A percentile compares a stretch with the other conserved stretches of the same genome.
Evolutionary conservation across 2,113 vertebrate species (phyloP).

Genomic region (Albula goreensis): DNA sequence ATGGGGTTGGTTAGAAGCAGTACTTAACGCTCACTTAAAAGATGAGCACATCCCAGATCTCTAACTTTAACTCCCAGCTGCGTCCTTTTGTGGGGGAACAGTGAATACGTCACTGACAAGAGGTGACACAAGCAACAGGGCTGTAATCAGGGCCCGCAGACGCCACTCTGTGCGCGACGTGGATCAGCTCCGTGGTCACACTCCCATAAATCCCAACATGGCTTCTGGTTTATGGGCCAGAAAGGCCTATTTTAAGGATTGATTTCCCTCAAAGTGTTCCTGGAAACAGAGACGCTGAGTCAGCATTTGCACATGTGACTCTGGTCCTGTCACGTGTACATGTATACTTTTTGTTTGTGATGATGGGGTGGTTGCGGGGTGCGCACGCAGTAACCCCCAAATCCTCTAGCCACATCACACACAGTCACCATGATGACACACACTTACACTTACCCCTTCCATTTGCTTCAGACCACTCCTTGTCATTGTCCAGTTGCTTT

Average conservation of each 20-base stretch:
- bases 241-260: neutral
- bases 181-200: neutral
- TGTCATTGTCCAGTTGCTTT: neutral
- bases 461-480: neutral
- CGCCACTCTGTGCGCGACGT: conserved; percentile 22
- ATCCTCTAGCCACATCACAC: conserved; percentile 8
- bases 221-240: neutral
- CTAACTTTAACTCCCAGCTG: neutral
- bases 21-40: neutral
- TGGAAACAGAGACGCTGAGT: neutral
- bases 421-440: conserved; percentile 8
- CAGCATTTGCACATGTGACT: neutral
- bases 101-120: conserved; percentile 24
- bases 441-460: neutral
- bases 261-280: conserved; percentile 3
- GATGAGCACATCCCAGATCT: too few species aligned
- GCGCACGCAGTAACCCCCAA: neutral
- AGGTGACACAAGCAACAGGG: conserved; percentile 38
- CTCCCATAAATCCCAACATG: neutral
- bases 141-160: conserved; percentile 48
- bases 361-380: conserved; percentile 5
- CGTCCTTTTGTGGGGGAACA: neutral
- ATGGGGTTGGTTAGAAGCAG: too few species aligned
- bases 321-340: neutral
- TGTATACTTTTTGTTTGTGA: neutral